phyloP scores from a whole-genome alignment of 2,113 vertebrate species.

The Eulemur macaco region DNA sequence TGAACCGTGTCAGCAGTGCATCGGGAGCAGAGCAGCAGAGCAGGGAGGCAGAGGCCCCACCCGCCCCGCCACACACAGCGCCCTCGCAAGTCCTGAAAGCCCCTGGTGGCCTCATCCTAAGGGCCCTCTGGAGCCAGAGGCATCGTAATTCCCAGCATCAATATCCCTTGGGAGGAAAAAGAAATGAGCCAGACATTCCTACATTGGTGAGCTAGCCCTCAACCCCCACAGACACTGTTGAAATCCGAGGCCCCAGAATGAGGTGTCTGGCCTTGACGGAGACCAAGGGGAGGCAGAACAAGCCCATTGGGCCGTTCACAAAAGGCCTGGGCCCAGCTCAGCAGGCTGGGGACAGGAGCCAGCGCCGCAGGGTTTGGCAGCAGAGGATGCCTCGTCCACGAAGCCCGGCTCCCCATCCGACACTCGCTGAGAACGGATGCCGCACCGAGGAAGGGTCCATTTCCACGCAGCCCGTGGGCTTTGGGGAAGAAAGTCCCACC shows the following conservation, averaged over 20 bases:
- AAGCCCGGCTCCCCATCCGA: background rate
- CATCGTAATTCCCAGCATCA: background rate
- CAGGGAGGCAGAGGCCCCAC: background rate
- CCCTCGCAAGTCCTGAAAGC: background rate
- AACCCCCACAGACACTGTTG: background rate
- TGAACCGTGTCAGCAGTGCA: background rate
- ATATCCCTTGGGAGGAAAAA: background rate
- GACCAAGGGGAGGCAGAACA: background rate
- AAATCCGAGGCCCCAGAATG: background rate
- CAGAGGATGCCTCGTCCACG: accelerated
- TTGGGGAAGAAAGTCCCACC: accelerated
- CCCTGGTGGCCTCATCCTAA: background rate
- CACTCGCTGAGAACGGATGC: background rate
- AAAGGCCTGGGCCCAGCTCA: background rate
- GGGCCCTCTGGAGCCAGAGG: background rate
- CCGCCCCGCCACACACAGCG: background rate
- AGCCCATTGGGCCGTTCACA: too few species aligned
- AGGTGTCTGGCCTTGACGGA: background rate
- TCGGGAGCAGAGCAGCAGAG: background rate
- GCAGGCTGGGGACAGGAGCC: too few species aligned
- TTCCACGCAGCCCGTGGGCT: background rate
- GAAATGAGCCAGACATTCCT: background rate
- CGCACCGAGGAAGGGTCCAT: background rate
- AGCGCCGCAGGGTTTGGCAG: background rate
- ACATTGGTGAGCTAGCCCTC: background rate